These are phyloP conservation scores for Prunella strophiata DNA, from an alignment of 2,797 vertebrate species.

Conservation along the genomic window DNA sequence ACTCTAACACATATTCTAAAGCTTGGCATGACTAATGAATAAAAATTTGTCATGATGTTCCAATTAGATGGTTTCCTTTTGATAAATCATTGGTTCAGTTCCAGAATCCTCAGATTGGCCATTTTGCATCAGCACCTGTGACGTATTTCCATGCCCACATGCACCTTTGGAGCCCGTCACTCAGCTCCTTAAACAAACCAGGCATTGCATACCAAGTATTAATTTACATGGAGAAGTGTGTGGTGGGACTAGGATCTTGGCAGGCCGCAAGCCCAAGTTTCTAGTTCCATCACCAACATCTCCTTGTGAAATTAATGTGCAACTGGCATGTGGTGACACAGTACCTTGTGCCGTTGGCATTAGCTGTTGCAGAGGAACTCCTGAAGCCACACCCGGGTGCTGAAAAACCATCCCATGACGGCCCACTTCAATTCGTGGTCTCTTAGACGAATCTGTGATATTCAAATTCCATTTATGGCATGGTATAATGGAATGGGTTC, in stretches of 20 bases:
- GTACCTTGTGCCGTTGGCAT: constrained; percentile 99
- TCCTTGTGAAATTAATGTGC: constrained; percentile 73
- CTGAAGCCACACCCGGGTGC: constrained; percentile 96
- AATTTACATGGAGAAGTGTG: constrained; percentile 69
- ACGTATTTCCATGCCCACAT: constrained; percentile 72
- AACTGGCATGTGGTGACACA: constrained; percentile 72
- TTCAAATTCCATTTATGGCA: constrained; percentile 78
- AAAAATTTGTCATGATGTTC: background rate
- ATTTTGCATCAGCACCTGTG: constrained; percentile 56
- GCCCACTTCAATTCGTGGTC: constrained; percentile 98
- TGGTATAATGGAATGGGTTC: constrained; percentile 69
- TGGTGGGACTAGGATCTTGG: constrained; percentile 58
- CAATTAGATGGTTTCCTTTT: constrained; percentile 18
- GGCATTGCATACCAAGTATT: constrained; percentile 72
- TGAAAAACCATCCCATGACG: constrained; percentile 99
- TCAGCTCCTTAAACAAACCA: constrained; percentile 60
- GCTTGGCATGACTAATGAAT: background rate
- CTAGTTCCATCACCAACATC: constrained; percentile 61
- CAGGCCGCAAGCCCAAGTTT: constrained; percentile 21
- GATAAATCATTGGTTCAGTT: background rate
- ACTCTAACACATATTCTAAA: constrained; percentile 19
- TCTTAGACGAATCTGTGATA: constrained; percentile 98
- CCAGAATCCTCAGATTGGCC: constrained; percentile 14
- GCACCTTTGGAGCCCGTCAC: constrained; percentile 65
- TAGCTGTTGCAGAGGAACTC: constrained; percentile 99